Evolutionary conservation across 2,888 invertebrate species (phyloP).

Genomic region (Caenorhabditis japonica): DNA sequence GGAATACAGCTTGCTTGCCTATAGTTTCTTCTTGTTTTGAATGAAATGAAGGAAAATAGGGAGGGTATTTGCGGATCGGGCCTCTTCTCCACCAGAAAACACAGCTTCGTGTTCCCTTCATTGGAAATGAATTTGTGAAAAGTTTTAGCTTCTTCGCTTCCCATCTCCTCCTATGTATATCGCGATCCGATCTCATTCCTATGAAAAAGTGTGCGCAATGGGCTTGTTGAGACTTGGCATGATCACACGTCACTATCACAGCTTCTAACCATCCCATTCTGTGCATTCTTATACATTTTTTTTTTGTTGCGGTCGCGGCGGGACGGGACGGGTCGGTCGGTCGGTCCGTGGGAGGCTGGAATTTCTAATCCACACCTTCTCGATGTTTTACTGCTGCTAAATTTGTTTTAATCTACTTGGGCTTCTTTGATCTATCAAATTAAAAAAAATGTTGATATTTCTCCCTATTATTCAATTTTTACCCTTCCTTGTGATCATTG

Average conservation of each 20-base stretch:
- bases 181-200: slow-evolving; percentile 20
- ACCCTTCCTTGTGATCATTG: too few species aligned
- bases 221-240: slow-evolving; percentile 8
- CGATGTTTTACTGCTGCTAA: too few species aligned
- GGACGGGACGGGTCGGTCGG: too few species aligned
- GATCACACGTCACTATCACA: slow-evolving; percentile 12
- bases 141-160: not conserved
- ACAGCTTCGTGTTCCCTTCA: slow-evolving; percentile 23
- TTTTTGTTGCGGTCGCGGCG: too few species aligned
- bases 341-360: too few species aligned
- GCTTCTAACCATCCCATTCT: not conserved
- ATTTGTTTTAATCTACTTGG: too few species aligned
- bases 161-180: not conserved
- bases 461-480: too few species aligned
- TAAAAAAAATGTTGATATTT: too few species aligned
- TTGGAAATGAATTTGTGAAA: slow-evolving; percentile 49
- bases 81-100: not conserved
- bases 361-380: too few species aligned
- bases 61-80: slow-evolving; percentile 22
- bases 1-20: not conserved
- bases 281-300: not conserved
- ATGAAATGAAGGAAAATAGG: too few species aligned
- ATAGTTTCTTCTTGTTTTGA: slow-evolving; percentile 22
- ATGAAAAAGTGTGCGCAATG: slow-evolving; percentile 39
- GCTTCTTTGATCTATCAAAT: too few species aligned